Base-by-base conservation (phyloP, 2,113 vertebrate genomes). In the Trematomus loennbergii region DNA sequence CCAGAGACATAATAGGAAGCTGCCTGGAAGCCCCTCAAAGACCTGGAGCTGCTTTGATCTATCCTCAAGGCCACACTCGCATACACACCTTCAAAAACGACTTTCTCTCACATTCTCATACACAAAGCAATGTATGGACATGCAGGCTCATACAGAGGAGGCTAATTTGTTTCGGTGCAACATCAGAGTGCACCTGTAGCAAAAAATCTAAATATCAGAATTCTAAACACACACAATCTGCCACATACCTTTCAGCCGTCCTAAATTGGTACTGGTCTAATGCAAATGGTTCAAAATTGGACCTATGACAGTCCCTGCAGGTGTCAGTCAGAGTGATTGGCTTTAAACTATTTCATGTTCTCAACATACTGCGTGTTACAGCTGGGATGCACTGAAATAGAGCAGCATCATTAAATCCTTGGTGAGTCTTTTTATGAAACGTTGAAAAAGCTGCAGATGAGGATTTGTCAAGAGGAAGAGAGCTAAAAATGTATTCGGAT, bases 21-120 rank as follows among this genome's bases (percentile, higher is more conserved):
- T 74, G 74, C 81, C 81, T 89, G 91, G 88, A 92, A 88, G 78
- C 81, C 50, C 78, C 87, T 92, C 90, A 92, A 92, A 93, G 87
- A 72, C 83, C 81, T 20, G 75, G 8, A n/a, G 50, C 65, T 17
- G 72, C 90, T 93, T 92, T 92, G 89, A 93, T 93, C 88, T 53
- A 54, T 65, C 65, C 68, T 76, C 85, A 64, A 89, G 79, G 88
- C 87, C 74, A 64, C 64, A 49, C 55, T 43, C 52, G 16, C 54
- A 73, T 12, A 45, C 54, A 29, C 62, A 36, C 81, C 29, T 49
- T 50, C 61, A 62, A 40, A 83, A 45, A 68, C 50, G 55, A n/a
- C 63, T 48, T 25, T 22, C 43, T 46, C 72, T n/a, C 33, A 20
- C 52, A 59, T 57, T 66, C 77, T n/a, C 52, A 40, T 29, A 60